These are phyloP conservation scores for Onychomys torridus DNA, from an alignment of 2,797 vertebrate species.

Conservation along the genomic window DNA sequence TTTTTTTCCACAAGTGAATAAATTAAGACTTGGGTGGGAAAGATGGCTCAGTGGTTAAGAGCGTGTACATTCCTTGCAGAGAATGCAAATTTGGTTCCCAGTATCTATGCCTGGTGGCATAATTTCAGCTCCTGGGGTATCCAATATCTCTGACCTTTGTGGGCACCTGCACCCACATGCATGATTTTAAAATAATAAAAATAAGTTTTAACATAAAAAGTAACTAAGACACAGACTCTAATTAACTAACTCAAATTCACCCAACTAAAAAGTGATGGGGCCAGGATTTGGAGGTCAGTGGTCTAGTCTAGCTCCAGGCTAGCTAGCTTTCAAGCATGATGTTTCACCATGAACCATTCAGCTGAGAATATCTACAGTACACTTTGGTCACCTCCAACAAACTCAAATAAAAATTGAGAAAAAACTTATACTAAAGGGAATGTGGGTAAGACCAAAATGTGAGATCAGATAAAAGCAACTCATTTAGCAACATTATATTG, in stretches of 20 bases:
- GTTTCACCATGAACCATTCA: not conserved
- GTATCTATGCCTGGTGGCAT: not conserved
- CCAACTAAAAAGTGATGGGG: not conserved
- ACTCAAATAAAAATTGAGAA: slow-evolving; percentile 26
- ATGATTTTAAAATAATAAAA: not conserved
- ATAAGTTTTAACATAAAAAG: not conserved
- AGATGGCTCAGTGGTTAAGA: not conserved
- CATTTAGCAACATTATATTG: not conserved
- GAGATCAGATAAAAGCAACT: not conserved
- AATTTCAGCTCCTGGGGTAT: not conserved
- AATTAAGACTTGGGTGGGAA: not conserved
- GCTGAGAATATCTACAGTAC: not conserved
- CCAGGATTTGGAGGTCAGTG: not conserved
- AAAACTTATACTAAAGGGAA: not conserved
- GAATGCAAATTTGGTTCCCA: not conserved
- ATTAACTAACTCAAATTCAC: slow-evolving; percentile 4
- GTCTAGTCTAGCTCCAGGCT: not conserved
- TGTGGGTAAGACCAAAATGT: slow-evolving; percentile 1
- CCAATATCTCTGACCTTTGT: not conserved
- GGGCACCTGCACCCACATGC: not conserved
- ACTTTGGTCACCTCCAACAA: not conserved
- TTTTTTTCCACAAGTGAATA: slow-evolving; percentile 17
- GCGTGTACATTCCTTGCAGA: not conserved
- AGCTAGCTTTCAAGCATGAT: not conserved
- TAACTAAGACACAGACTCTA: not conserved